A percentile compares a stretch with the other conserved stretches of the same genome.
These are phyloP conservation scores for Hapalemur alaotrensis DNA, from an alignment of 2,797 vertebrate species.

Conservation along the genomic window DNA sequence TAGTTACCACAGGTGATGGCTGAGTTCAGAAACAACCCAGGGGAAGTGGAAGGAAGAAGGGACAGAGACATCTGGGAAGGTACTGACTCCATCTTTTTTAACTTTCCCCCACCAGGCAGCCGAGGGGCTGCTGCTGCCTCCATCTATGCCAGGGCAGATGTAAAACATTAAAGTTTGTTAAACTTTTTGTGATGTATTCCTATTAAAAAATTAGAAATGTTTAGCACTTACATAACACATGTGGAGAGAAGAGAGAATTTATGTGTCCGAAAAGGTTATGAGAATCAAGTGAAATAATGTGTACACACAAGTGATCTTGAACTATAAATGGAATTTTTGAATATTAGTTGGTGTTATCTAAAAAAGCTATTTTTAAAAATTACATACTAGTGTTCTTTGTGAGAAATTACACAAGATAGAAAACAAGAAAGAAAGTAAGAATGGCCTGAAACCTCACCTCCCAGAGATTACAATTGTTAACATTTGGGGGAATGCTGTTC, in stretches of 20 bases:
- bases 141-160: not conserved
- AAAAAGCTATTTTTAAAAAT: not conserved
- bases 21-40: conserved; percentile 45
- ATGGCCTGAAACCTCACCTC: not conserved
- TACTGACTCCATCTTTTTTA: conserved; percentile 25
- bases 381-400: not conserved
- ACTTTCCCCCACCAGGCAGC: not conserved
- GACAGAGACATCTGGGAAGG: conserved; percentile 61
- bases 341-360: not conserved
- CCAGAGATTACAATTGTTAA: not conserved
- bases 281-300: not conserved
- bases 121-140: not conserved
- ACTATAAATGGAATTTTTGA: not conserved
- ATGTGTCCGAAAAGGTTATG: not conserved
- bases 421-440: not conserved
- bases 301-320: not conserved
- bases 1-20: conserved; percentile 43
- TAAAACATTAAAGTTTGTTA: not conserved
- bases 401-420: conserved; percentile 4
- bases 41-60: conserved; percentile 54
- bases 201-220: not conserved
- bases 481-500: not conserved
- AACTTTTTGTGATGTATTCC: not conserved
- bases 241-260: not conserved
- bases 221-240: not conserved